Conservation (phyloP, 2,797 vertebrate genomes). For the Sebastes iracundus region DNA sequence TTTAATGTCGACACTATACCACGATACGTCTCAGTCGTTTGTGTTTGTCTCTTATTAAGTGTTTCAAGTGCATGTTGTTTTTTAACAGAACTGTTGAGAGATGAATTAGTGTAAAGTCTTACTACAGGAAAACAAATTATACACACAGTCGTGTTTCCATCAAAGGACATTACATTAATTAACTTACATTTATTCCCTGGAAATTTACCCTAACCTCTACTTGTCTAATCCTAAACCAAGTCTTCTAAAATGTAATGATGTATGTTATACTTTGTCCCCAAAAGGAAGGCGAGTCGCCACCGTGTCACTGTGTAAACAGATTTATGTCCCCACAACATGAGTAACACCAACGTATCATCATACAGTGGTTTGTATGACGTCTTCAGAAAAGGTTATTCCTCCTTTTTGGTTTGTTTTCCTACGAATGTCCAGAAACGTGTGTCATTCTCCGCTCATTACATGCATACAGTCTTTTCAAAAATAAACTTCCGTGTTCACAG, state of each 20-base stretch:
- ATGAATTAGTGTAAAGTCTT: neutral
- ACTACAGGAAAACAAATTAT: neutral
- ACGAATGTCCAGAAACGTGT: too few species aligned
- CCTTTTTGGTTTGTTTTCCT: too few species aligned
- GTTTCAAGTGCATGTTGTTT: constrained; percentile 10
- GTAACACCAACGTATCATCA: too few species aligned
- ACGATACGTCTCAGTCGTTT: neutral
- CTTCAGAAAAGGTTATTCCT: too few species aligned
- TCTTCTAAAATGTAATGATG: too few species aligned
- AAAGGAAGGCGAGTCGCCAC: too few species aligned
- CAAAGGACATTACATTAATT: neutral
- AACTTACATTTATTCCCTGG: neutral
- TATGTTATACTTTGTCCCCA: too few species aligned
- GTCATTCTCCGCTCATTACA: too few species aligned
- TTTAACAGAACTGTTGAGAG: neutral
- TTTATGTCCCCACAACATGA: too few species aligned
- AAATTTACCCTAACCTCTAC: neutral
- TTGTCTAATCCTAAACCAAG: neutral
- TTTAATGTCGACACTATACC: neutral
- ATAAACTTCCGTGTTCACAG: too few species aligned
- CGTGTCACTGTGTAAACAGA: too few species aligned
- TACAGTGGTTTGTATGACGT: rapidly evolving
- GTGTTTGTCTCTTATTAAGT: neutral
- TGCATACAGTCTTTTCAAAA: too few species aligned
- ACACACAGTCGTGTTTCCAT: neutral